phyloP scores from a whole-genome alignment of 2,113 vertebrate genomes.

The Oenanthe melanoleuca region DNA sequence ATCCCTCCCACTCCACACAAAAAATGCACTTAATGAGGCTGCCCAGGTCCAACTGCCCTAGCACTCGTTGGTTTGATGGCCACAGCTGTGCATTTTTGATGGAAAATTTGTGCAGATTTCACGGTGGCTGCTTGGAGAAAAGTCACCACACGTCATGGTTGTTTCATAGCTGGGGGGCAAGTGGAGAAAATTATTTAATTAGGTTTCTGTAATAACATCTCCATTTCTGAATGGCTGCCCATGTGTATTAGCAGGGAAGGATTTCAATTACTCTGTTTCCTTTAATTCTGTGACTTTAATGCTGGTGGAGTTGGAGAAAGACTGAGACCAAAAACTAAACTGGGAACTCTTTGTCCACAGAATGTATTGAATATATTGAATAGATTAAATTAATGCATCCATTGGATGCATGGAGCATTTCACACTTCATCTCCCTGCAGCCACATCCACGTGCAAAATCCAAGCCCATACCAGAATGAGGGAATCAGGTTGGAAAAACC shows the following conservation, averaged over 20 bases:
- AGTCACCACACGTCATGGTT: constrained; percentile 19
- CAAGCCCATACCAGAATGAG: not conserved
- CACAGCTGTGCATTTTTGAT: constrained; percentile 36
- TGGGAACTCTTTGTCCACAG: not conserved
- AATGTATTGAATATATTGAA: fast-evolving
- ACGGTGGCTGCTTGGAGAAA: constrained; percentile 58
- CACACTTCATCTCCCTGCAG: not conserved
- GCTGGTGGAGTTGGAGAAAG: not conserved
- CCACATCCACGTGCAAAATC: not conserved
- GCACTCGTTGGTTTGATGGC: constrained; percentile 9
- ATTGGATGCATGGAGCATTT: not conserved
- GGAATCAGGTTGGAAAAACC: not conserved
- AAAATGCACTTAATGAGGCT: constrained; percentile 26
- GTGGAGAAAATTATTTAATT: constrained; percentile 59
- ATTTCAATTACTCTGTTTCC: not conserved
- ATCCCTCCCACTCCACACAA: not conserved
- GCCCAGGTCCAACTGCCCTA: not conserved
- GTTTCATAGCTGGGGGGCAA: not conserved
- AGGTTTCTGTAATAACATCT: constrained; percentile 48
- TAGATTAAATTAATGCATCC: not conserved
- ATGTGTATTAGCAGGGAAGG: not conserved
- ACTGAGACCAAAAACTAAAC: not conserved
- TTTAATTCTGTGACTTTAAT: not conserved
- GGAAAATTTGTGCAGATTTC: constrained; percentile 57
- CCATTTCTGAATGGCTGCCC: constrained; percentile 31